Evolutionary conservation across 2,797 vertebrate genomes (phyloP).

Genomic region (Tragopan temminckii): DNA sequence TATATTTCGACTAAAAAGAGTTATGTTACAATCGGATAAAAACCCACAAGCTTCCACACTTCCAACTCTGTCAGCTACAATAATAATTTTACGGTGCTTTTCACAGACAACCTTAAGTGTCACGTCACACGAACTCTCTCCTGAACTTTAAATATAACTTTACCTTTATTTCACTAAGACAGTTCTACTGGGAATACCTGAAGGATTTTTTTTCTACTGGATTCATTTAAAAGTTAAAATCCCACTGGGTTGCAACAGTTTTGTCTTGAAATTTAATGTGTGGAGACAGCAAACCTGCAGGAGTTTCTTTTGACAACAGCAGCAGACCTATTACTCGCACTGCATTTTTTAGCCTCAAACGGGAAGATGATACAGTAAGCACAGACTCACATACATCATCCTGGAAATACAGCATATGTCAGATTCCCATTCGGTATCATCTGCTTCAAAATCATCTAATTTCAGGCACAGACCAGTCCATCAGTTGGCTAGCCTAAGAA

Average conservation of each 20-base stretch:
- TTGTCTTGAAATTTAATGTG: conserved; percentile 10
- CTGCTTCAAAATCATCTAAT: neutral
- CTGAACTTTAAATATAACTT: neutral
- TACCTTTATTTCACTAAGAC: neutral
- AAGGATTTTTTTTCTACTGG: neutral
- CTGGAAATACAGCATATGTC: neutral
- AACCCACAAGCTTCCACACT: neutral
- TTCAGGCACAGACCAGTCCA: neutral
- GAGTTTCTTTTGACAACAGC: neutral
- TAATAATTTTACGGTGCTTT: neutral
- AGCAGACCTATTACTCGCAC: neutral
- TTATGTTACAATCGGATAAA: neutral
- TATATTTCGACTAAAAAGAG: neutral
- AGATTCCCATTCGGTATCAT: neutral
- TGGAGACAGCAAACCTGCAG: neutral
- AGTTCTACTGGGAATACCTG: neutral
- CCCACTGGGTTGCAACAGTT: neutral
- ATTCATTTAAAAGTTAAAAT: conserved; percentile 29
- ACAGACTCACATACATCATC: neutral
- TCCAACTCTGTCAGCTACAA: neutral
- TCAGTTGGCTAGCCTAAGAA: neutral
- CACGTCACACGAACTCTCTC: neutral
- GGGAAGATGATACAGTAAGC: neutral
- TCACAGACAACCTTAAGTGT: neutral
- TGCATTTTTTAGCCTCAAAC: neutral